Percentiles rank a stretch among this genome's conserved stretches.
phyloP scores from a whole-genome alignment of 30 jellyfish, hydroid and myxozoan genomes.

The Sanderia malayensis region DNA sequence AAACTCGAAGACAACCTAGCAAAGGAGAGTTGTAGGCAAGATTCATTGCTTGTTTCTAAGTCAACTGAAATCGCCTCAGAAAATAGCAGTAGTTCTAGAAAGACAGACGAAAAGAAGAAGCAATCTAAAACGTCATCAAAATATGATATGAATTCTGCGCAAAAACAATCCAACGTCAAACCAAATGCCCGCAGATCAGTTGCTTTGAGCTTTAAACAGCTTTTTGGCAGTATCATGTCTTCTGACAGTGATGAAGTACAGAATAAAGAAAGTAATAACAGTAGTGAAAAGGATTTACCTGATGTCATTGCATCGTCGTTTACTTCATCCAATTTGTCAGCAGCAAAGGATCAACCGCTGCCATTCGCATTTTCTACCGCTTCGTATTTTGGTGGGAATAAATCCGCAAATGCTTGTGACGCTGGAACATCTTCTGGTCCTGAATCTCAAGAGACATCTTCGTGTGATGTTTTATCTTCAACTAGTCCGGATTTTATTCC shows the following conservation, averaged over 20 bases:
- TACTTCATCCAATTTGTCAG: conserved; percentile 13
- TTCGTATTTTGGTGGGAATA: conserved; percentile 13
- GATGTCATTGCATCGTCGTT: conserved; percentile 55
- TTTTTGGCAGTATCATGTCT: neutral
- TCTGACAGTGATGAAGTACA: neutral
- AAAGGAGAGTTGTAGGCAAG: too few relatives aligned
- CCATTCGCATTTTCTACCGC: conserved; percentile 37
- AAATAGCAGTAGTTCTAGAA: too few relatives aligned
- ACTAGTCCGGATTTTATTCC: conserved; percentile 70
- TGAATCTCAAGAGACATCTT: neutral
- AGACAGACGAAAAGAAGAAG: too few relatives aligned
- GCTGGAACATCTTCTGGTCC: neutral
- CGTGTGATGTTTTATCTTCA: neutral
- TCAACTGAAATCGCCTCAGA: too few relatives aligned
- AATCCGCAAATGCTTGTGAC: neutral
- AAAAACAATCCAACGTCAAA: neutral
- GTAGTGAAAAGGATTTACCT: neutral
- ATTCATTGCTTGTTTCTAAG: too few relatives aligned
- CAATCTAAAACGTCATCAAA: too few relatives aligned
- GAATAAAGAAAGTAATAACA: neutral
- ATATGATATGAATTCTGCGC: neutral
- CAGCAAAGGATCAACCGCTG: conserved; percentile 17
- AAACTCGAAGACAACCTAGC: too few relatives aligned
- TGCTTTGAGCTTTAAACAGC: conserved; percentile 13
- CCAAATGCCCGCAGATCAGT: conserved; percentile 22